Evolutionary conservation across 2,888 invertebrate genomes (phyloP), one percentile per base, ranked within the genome.

Genomic region (Megaustenia siamemsis): DNA sequence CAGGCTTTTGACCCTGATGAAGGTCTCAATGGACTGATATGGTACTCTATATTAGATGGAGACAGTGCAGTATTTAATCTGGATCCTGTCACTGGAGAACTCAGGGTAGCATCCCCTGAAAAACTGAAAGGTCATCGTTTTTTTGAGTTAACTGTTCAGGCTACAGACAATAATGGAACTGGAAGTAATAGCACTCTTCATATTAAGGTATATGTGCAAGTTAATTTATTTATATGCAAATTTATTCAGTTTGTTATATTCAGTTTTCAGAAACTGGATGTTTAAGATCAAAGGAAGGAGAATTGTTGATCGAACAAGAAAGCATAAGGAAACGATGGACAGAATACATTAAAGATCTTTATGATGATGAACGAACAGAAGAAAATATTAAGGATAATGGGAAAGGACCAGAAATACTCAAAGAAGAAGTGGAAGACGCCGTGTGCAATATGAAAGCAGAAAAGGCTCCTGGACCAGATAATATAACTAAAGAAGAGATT

Each of bases 1-100:
- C 80, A 86, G 82, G 90, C 89, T 2, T 80, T 68, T 32, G 90
- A 90, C 82, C 73, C 69, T 0, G 90, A 90, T 79, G 81, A 60
- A n/a, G 88, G 88, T 12, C 24, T 45, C 12, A 88, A 89, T 83
- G 88, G 86, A 49, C 49, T 53, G 0, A 35, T 90, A n/a, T 45
- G 35, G 8, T 90, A 89, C 71, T 28, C n/a, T 15, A 66, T 81
- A 5, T 63, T 84, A 28, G 40, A 28, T 32, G 86, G 85, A 4
- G 83, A 86, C 71, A 86, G 45, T 24, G 56, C 40, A 38, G 81
- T 53, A 24, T 87, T 88, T 73, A 40, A 73, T 5, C 53, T 86
- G 15, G 56, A 85, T 60, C 68, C 60, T 49, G 75, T 77, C 43
- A 85, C 53, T 18, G 83, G 87, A 0, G 80, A 84, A 6, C 77